Percentiles rank a stretch among this genome's conserved stretches.
phyloP scores from a whole-genome alignment of 2,888 invertebrate species.

The Polydrusus cervinus region DNA sequence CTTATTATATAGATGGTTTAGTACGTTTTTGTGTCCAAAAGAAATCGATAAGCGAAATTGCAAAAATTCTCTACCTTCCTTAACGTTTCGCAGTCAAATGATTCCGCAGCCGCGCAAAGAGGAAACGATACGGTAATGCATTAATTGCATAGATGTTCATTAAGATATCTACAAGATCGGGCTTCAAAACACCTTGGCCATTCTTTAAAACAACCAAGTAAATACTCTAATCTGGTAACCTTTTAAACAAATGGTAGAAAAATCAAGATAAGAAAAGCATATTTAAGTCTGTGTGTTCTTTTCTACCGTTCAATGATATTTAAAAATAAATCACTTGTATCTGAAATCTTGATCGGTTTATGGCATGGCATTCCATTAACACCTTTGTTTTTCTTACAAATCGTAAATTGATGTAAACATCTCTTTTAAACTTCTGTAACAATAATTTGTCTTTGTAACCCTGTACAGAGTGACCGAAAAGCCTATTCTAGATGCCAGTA shows the following conservation, averaged over 20 bases:
- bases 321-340: constrained; percentile 38
- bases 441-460: too few species aligned
- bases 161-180: constrained; percentile 30
- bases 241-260: constrained; percentile 27
- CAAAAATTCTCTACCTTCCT: too few species aligned
- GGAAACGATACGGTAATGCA: constrained; percentile 28
- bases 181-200: constrained; percentile 34
- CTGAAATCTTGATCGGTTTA: constrained; percentile 24
- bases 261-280: constrained; percentile 22
- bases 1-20: too few species aligned
- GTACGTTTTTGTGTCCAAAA: too few species aligned
- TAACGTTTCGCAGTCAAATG: background rate
- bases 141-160: constrained; percentile 44
- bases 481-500: too few species aligned
- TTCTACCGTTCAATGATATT: constrained; percentile 11
- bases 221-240: constrained; percentile 37
- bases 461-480: too few species aligned
- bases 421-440: too few species aligned
- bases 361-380: constrained; percentile 19
- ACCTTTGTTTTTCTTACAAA: constrained; percentile 1
- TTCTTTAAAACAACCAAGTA: constrained; percentile 28
- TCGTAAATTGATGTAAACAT: too few species aligned
- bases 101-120: background rate
- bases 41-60: too few species aligned
- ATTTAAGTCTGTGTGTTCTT: background rate